Percentiles rank a stretch among this genome's conserved stretches.
Conservation (phyloP, 2,797 vertebrate genomes). For the Lemur catta region DNA sequence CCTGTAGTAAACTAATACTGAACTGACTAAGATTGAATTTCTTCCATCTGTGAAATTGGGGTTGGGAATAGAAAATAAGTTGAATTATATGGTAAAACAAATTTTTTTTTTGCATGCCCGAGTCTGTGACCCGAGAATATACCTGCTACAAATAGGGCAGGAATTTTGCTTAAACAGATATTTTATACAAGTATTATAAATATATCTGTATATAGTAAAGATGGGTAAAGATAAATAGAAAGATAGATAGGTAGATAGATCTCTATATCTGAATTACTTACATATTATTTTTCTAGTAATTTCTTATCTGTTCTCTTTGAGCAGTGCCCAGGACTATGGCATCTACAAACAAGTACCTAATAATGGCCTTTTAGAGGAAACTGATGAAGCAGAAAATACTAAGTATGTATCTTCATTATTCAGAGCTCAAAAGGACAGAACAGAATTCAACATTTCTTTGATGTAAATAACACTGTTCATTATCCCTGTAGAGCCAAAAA, state of each 20-base stretch:
- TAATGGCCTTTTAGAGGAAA: not conserved
- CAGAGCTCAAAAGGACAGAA: not conserved
- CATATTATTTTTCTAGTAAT: not conserved
- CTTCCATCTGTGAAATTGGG: not conserved
- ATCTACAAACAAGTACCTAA: not conserved
- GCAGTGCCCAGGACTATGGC: not conserved
- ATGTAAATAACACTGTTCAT: not conserved
- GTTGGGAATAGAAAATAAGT: not conserved
- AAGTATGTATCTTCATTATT: not conserved
- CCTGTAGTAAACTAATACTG: not conserved
- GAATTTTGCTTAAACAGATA: not conserved
- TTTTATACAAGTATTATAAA: not conserved
- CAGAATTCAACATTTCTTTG: not conserved
- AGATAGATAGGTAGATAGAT: not conserved
- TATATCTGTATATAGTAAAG: not conserved
- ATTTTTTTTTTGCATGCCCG: not conserved
- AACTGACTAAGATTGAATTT: not conserved
- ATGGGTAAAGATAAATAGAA: not conserved
- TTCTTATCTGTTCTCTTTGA: not conserved
- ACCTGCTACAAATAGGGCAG: not conserved
- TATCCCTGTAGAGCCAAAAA: not conserved
- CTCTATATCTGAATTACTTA: constrained; percentile 4
- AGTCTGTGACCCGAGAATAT: not conserved
- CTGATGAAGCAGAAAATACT: not conserved
- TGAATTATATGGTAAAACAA: not conserved